Percentiles rank a stretch among this genome's conserved stretches.
Evolutionary conservation across 2,797 vertebrate species (phyloP).

Genomic region (Cynopterus sphinx): DNA sequence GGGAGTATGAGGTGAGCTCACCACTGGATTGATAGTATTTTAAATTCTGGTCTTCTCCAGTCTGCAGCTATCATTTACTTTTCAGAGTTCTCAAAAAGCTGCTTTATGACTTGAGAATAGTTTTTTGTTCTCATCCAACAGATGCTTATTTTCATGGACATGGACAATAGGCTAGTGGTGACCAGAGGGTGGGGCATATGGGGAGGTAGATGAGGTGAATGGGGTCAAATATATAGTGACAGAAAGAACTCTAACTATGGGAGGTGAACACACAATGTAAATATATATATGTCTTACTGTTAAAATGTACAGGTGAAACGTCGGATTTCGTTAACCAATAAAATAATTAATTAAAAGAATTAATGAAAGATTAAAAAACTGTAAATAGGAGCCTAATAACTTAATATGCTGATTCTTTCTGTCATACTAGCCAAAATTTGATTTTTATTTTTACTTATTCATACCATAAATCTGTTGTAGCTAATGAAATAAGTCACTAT

Average conservation of each 20-base stretch:
- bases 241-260: too few species aligned
- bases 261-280: too few species aligned
- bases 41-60: not conserved
- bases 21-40: not conserved
- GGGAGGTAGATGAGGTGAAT: too few species aligned
- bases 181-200: too few species aligned
- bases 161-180: too few species aligned
- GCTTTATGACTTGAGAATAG: not conserved
- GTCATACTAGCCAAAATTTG: not conserved
- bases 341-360: not conserved
- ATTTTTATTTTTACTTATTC: slow-evolving; percentile 29
- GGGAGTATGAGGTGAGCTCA: not conserved
- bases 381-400: not conserved
- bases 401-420: not conserved
- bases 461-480: not conserved
- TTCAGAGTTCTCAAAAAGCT: not conserved
- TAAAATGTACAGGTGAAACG: too few species aligned
- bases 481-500: not conserved
- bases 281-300: too few species aligned
- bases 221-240: too few species aligned
- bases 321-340: too few species aligned
- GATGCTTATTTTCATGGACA: not conserved
- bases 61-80: not conserved
- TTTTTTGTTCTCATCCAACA: not conserved
- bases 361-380: not conserved